Evolutionary conservation across 2,113 vertebrate genomes (phyloP).

Genomic region (Merops nubicus): DNA sequence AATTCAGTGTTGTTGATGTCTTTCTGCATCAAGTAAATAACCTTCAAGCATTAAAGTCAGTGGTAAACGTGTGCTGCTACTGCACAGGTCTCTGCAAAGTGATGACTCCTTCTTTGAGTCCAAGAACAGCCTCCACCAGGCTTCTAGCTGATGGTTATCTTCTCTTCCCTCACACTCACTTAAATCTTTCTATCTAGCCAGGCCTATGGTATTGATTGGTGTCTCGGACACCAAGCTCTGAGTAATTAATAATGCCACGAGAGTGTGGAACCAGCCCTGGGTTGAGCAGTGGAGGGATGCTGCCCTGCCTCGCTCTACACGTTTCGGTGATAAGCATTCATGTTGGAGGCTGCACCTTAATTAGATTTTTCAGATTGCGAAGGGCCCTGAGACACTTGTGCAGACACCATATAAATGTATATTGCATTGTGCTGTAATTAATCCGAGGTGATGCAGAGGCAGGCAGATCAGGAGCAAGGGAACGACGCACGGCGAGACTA

Average conservation of each 20-base stretch:
- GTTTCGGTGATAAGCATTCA: constrained; percentile 51
- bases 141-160: constrained; percentile 20
- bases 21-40: not conserved
- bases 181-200: not conserved
- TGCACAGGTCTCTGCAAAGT: not conserved
- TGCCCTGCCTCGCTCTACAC: not conserved
- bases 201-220: constrained; percentile 36
- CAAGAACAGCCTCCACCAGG: not conserved
- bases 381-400: constrained; percentile 41
- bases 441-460: constrained; percentile 38
- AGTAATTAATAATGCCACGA: constrained; percentile 69
- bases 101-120: not conserved
- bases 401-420: constrained; percentile 52
- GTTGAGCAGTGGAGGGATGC: constrained; percentile 1
- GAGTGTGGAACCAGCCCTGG: constrained; percentile 28
- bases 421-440: constrained; percentile 66
- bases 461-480: not conserved
- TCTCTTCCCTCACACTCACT: constrained; percentile 19
- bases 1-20: accelerated
- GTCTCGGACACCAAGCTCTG: constrained; percentile 9
- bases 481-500: not conserved
- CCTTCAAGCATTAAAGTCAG: not conserved
- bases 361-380: constrained; percentile 56
- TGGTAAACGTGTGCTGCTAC: not conserved
- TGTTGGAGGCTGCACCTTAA: constrained; percentile 67